Base-by-base conservation (phyloP, 2,888 invertebrate species). In the Yponomeuta evonymella region DNA sequence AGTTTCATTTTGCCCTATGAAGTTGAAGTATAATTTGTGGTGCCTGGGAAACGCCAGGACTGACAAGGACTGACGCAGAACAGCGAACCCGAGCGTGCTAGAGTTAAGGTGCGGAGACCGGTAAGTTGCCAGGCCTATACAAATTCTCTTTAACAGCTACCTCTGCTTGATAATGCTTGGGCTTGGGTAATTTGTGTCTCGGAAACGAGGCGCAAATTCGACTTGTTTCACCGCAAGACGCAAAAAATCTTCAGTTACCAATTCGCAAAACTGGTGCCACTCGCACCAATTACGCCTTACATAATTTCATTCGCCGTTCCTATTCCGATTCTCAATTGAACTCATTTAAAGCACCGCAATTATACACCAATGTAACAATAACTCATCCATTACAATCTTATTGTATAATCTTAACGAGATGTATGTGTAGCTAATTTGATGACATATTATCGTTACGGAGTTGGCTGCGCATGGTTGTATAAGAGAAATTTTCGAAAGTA, bases 291-390 rank as follows among this genome's bases (percentile, higher is more conserved):
- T 65, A 65, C 23, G 6, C 43, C 43, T 65, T 65, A 65, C 29
- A 33, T 67, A 67, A 43, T 67, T 67, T 67, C 43, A 67, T 67
- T 67, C 64, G n/a, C 36, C 12, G 33, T 67, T 65, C 65, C 51
- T 3, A 65, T 33, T 65, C 15, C 29, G 33, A 65, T 65, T 65
- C 23, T 58, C 51, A 2, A 65, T 65, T 65, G 30, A 12, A 65
- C 51, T 58, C 65, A 65, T 65, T 33, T 30, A 29, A 29, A 65
- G 65, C 29, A 30, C 29, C 33, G 65, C 65, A 43, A 36, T 67
- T 67, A 43, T 67, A 64, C n/a, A 15, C 15, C 29, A n/a, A 67
- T 67, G 43, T 33, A 67, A 67, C 67, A 43, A 67, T 33, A 48
- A 67, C 51, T 58, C 51, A 58, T 65, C 33, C 29, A 65, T 33